Conservation (phyloP, 2,797 vertebrate species). For the Pitangus sulphuratus region DNA sequence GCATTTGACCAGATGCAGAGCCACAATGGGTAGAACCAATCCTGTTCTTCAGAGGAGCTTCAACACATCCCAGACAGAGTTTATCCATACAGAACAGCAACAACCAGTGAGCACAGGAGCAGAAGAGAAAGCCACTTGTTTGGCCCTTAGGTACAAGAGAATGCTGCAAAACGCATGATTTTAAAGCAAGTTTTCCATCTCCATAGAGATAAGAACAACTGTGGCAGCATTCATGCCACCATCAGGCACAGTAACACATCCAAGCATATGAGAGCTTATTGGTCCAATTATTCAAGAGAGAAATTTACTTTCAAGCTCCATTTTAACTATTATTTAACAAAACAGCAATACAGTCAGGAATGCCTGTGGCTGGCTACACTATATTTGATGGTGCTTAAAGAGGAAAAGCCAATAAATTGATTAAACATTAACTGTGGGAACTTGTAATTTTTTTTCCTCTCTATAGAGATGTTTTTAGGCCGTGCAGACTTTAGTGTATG, state of each 20-base stretch:
- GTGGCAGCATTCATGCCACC: too few relatives aligned
- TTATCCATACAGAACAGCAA: background rate
- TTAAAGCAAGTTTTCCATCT: background rate
- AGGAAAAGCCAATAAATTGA: background rate
- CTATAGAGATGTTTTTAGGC: background rate
- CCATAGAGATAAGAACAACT: accelerated
- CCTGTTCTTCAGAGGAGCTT: background rate
- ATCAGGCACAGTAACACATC: background rate
- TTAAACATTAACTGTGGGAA: background rate
- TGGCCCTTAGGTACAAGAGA: background rate
- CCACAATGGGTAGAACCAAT: accelerated
- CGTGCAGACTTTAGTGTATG: background rate
- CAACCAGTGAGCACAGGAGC: background rate
- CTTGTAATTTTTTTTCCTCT: background rate
- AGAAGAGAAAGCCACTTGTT: background rate
- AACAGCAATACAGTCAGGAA: background rate
- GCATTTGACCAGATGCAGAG: background rate
- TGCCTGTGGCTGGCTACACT: background rate
- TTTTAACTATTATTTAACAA: background rate
- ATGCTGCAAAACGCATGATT: background rate
- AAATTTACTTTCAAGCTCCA: background rate
- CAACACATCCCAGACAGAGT: background rate
- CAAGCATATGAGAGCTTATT: background rate
- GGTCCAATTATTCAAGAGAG: background rate
- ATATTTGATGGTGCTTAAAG: background rate